A percentile compares a stretch with the other conserved stretches of the same genome.
phyloP scores from a whole-genome alignment of 2,888 invertebrate species.

The Zaprionus lineosus region DNA sequence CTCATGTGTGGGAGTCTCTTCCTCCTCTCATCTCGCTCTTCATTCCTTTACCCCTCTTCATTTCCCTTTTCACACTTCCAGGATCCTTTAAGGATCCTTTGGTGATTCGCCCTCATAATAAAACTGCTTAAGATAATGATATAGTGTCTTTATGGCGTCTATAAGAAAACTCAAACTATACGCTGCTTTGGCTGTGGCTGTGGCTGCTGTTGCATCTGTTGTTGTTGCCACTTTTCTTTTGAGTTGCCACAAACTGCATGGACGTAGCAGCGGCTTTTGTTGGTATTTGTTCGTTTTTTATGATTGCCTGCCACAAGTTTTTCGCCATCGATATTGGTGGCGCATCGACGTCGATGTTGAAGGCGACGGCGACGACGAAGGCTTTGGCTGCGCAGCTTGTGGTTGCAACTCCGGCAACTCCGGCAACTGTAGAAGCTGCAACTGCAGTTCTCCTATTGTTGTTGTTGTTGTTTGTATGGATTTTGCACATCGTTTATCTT shows the following conservation, averaged over 20 bases:
- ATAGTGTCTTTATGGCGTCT: slow-evolving; percentile 29
- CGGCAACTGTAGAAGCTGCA: slow-evolving; percentile 1
- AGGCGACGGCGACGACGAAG: slow-evolving; percentile 18
- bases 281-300: slow-evolving; percentile 70
- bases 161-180: slow-evolving; percentile 17
- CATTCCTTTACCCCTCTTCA: too few relatives aligned
- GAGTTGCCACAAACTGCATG: not conserved
- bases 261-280: slow-evolving; percentile 59
- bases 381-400: slow-evolving; percentile 55
- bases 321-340: slow-evolving; percentile 76
- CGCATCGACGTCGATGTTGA: slow-evolving; percentile 27
- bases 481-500: slow-evolving; percentile 78
- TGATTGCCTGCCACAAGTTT: slow-evolving; percentile 79
- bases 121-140: slow-evolving; percentile 6
- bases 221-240: not conserved
- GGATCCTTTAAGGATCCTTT: not conserved
- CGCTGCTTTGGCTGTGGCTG: too few relatives aligned
- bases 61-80: too few relatives aligned
- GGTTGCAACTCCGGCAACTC: slow-evolving; percentile 50
- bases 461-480: slow-evolving; percentile 69
- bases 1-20: too few relatives aligned
- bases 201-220: too few relatives aligned
- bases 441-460: slow-evolving; percentile 15
- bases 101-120: not conserved
- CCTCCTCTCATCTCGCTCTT: too few relatives aligned